These are phyloP conservation scores for Prunella strophiata DNA, from an alignment of 2,797 vertebrate species.

Conservation along the genomic window DNA sequence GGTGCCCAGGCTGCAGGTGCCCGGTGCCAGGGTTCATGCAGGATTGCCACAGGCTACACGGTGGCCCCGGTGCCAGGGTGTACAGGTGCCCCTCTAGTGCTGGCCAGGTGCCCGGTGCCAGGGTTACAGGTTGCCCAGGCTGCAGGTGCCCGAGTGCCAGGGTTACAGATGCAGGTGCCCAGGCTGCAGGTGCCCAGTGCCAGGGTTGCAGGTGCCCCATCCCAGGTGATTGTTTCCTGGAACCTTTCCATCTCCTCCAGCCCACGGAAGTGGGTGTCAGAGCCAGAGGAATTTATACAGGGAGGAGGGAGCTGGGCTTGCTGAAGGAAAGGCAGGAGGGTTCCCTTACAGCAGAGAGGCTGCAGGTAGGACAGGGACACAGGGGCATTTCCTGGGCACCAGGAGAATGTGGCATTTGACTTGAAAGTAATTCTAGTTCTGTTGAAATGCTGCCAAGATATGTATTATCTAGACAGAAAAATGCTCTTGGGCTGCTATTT, in stretches of 20 bases:
- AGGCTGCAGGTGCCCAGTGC: too few species aligned
- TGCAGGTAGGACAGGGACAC: neutral
- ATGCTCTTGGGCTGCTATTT: neutral
- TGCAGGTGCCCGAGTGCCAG: too few species aligned
- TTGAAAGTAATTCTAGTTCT: neutral
- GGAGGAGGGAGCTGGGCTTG: neutral
- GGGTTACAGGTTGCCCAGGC: too few species aligned
- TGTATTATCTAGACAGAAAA: neutral
- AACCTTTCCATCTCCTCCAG: neutral
- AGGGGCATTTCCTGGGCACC: neutral
- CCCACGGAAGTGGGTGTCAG: accelerated
- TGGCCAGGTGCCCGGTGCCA: too few species aligned
- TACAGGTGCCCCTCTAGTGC: too few species aligned
- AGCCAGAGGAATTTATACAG: accelerated
- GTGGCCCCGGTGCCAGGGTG: too few species aligned
- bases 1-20: too few species aligned
- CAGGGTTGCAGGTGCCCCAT: too few species aligned
- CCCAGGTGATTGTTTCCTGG: neutral
- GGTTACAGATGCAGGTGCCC: too few species aligned
- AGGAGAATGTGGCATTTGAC: neutral
- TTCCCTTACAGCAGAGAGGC: neutral
- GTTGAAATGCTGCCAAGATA: neutral
- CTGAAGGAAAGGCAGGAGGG: neutral
- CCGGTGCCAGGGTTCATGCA: too few species aligned
- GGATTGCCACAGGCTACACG: too few species aligned